phyloP scores from a whole-genome alignment of 1,140 invertebrate genomes.

The Cheumatopsyche charites region DNA sequence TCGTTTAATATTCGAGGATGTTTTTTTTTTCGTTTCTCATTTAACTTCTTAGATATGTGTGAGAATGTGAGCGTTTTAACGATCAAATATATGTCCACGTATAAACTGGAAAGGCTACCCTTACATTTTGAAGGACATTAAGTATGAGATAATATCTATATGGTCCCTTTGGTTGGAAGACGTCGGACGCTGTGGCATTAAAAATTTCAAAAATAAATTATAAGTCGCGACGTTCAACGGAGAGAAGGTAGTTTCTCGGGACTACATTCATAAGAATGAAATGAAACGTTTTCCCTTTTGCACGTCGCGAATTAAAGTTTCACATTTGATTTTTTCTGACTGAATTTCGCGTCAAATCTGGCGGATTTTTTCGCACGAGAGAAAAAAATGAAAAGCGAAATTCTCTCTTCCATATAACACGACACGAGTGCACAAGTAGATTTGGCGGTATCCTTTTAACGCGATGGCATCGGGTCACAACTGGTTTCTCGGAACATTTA shows the following conservation, averaged over 20 bases:
- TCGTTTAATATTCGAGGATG: too few relatives aligned
- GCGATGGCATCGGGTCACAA: slow-evolving; percentile 31
- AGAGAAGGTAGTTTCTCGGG: slow-evolving; percentile 16
- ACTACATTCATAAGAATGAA: not conserved
- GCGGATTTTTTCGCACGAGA: not conserved
- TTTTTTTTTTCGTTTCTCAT: not conserved
- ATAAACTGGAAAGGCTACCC: slow-evolving; percentile 33
- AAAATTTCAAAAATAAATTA: slow-evolving; percentile 43
- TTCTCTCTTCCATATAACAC: slow-evolving; percentile 27
- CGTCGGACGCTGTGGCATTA: slow-evolving; percentile 40
- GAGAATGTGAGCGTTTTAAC: slow-evolving; percentile 1
- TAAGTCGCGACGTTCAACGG: slow-evolving; percentile 30
- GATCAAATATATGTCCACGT: slow-evolving; percentile 10
- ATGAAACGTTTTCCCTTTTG: too few relatives aligned
- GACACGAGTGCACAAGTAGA: slow-evolving; percentile 26
- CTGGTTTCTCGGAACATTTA: slow-evolving; percentile 33
- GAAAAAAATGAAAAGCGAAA: slow-evolving; percentile 22
- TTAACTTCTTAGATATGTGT: slow-evolving; percentile 1
- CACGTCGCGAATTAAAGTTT: too few relatives aligned
- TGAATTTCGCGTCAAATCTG: slow-evolving; percentile 5
- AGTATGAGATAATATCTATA: slow-evolving; percentile 43
- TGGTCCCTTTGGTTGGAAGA: slow-evolving; percentile 34
- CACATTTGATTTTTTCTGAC: not conserved
- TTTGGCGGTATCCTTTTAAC: slow-evolving; percentile 33
- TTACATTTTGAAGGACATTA: slow-evolving; percentile 37